Conservation (phyloP, 2,113 vertebrate genomes). For the Morone saxatilis region DNA sequence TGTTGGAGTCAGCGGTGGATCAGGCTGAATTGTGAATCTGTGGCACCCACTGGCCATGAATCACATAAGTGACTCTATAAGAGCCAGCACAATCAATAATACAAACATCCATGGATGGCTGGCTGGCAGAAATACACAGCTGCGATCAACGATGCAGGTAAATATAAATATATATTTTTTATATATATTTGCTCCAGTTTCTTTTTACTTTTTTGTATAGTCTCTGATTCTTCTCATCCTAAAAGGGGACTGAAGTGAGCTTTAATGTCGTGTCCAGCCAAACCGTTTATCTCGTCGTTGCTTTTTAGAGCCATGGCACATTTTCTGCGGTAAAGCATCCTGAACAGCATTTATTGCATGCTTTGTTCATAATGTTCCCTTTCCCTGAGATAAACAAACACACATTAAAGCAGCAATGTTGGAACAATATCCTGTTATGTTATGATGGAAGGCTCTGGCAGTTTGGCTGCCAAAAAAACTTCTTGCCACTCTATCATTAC, state of each 20-base stretch:
- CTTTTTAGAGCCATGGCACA: constrained; percentile 11
- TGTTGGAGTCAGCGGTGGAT: constrained; percentile 20
- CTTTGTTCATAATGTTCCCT: constrained; percentile 22
- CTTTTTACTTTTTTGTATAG: not conserved
- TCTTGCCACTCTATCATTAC: constrained; percentile 31
- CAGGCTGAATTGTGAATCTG: constrained; percentile 35
- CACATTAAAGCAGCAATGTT: constrained; percentile 22
- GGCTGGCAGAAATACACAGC: constrained; percentile 39
- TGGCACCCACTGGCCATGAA: constrained; percentile 48
- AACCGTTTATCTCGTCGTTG: constrained; percentile 30
- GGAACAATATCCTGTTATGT: constrained; percentile 51
- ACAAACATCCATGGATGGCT: constrained; percentile 36
- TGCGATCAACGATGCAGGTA: constrained; percentile 31
- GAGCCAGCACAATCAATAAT: constrained; percentile 70
- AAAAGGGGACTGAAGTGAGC: constrained; percentile 17
- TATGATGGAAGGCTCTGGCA: constrained; percentile 31
- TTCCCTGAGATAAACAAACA: constrained; percentile 44
- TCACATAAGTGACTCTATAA: constrained; percentile 39
- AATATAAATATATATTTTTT: not conserved
- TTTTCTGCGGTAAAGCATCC: constrained; percentile 19
- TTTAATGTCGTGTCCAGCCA: constrained; percentile 36
- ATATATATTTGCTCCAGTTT: not conserved
- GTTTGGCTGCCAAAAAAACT: constrained; percentile 18
- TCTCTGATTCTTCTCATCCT: constrained; percentile 3
- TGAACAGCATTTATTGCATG: constrained; percentile 9